These are phyloP conservation scores for Lophura nycthemera DNA, from an alignment of 2,113 vertebrate species.

Conservation along the genomic window DNA sequence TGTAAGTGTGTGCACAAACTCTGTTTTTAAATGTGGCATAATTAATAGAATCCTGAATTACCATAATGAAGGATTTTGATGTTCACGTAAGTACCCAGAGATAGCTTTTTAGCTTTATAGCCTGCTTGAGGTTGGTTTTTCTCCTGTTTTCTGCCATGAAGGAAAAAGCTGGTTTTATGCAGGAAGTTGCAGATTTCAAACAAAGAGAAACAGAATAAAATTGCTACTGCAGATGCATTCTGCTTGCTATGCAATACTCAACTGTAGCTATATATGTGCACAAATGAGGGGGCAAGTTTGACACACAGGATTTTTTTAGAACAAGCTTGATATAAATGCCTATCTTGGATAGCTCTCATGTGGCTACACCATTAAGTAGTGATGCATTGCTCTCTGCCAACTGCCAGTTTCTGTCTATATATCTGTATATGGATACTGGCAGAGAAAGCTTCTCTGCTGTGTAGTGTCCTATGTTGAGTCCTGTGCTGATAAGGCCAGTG, in stretches of 20 bases:
- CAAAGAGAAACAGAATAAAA: background rate
- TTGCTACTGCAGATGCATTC: background rate
- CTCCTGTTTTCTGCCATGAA: background rate
- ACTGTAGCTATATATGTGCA: background rate
- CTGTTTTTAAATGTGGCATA: background rate
- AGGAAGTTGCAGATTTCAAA: background rate
- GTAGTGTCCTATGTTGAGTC: background rate
- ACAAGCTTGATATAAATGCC: background rate
- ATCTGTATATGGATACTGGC: background rate
- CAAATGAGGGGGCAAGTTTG: background rate
- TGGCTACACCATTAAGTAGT: background rate
- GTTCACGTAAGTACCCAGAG: background rate
- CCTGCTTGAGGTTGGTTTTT: background rate
- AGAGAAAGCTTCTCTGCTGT: background rate
- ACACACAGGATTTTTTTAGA: background rate
- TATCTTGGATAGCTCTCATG: background rate
- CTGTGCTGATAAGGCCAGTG: background rate
- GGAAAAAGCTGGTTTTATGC: background rate
- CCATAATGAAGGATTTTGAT: background rate
- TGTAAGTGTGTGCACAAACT: background rate
- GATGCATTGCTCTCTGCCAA: background rate
- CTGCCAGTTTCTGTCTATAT: background rate
- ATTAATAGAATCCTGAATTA: background rate
- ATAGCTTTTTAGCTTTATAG: background rate
- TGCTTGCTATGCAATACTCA: background rate